Evolutionary conservation across 2,113 vertebrate species (phyloP), one percentile per base, ranked within the genome.

Genomic region (Solea solea): DNA sequence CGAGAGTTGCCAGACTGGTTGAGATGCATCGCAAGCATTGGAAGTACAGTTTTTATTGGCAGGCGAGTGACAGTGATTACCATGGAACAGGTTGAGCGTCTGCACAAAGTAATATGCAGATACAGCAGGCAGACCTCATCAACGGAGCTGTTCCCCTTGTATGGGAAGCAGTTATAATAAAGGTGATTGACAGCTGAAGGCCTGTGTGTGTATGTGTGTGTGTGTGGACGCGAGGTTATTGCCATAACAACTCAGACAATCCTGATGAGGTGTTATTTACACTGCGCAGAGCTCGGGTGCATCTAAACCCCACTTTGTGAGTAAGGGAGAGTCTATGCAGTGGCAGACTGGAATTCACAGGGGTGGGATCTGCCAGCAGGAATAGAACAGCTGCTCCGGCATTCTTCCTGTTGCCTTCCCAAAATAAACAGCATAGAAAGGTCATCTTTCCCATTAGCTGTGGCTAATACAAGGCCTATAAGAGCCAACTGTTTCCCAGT

Each of bases 381-480:
- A 92, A 93, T 88, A 93, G 93, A 93, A 89, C 88, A 90, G 90
- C 92, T 92, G 87, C 92, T 90, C 91, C 76, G 66, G 83, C 90
- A 94, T 94, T 93, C 94, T 89, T 86, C 75, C 78, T 82, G 87
- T 74, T 86, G 88, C 78, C 62, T 76, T 93, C 93, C 93, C 90
- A 93, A 94, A 94, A 94, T 94, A 94, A 93, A 92, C 90, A 91
- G 85, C 81, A 78, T 27, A 16, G 84, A 91, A 92, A 92, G 92
- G 91, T 94, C 92, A 91, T 90, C 83, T 78, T 90, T 89, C 88
- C 77, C 81, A 76, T 84, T 72, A 48, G 78, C 86, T 88, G 69
- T 76, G 76, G 79, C 83, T 80, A 82, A 86, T 41, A 72, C 85
- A 62, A 81, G 84, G 54, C 61, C 82, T 50, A 52, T 51, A 64